Evolutionary conservation across 2,888 invertebrate genomes (phyloP), one percentile per base, ranked within the genome.

Genomic region (Saturnia pavonia): DNA sequence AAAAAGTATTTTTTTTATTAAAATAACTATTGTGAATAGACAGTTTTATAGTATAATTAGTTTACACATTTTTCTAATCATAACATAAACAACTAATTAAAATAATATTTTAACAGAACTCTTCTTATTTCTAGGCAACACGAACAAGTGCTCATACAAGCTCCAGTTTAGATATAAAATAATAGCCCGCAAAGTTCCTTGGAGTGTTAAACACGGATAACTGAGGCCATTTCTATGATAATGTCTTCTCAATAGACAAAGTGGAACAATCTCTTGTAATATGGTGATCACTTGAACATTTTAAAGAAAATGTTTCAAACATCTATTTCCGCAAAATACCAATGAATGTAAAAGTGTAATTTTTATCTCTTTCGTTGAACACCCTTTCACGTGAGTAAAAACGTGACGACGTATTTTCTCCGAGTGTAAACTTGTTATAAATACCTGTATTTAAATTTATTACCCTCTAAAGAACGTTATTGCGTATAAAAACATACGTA

Each of bases 401-500:
- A 70, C 54, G 73, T 72, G 60, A 65, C 63, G 43, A 54, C 57
- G 68, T n/a, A 74, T 69, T 54, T 74, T 75, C 70, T 72, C 72
- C 73, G 65, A 73, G 66, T 69, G 67, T 75, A 78, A 78, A 76
- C 77, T 79, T 81, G 82, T 83, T 82, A 81, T 85, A 84, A 85
- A 84, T 74, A 81, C 80, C 75, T 78, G 78, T 80, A 78, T 84
- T 81, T 80, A 81, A 84, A 77, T 89, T 87, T 84, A 90, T 82
- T 80, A 74, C 82, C 77, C 74, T 77, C 75, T 79, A 75, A 76
- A 79, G 75, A 81, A 80, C 78, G 79, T 79, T 83, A 74, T 80
- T 75, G 79, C 78, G 79, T 87, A 87, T 88, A 81, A 85, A 86
- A 87, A 83, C 81, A 83, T 85, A 82, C 86, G 82, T 89, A 88